Base-by-base conservation (phyloP, 2,888 invertebrate genomes). In the Stictocephala bisonia region DNA sequence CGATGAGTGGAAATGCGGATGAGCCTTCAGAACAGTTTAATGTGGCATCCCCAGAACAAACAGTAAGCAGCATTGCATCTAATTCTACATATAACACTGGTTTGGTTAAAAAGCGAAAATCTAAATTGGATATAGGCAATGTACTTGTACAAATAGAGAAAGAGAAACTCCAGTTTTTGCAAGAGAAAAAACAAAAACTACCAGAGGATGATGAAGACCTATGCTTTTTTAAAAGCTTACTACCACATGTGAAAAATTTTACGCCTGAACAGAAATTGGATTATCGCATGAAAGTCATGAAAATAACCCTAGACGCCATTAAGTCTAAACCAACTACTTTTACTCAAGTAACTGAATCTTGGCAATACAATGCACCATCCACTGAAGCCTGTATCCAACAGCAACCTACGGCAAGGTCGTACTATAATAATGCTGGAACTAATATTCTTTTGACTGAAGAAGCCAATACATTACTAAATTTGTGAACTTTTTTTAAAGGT, bases 201-300 rank as follows among this genome's bases (percentile, higher is more conserved):
- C 29, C 22, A 64, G 35, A 64, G n/a, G 35, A 64, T 20, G 64
- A 64, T 35, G 64, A 64, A 64, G 64, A 64, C 31, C 13, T 64
- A n/a, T 20, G 31, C 31, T 64, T 64, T 64, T 64, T 64, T 64
- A 64, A 64, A 64, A 64, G 64, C 35, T 64, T 64, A 35, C 35
- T 64, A 31, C 27, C 27, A 22, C 35, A 64, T 31, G 44, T 44
- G 44, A 44, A 44, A 44, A 13, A 44, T 44, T 44, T 44, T 15
- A 44, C 44, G 44, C 44, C 44, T 44, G 44, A 44, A 44, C 44
- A 44, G 44, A 44, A 44, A 44, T 44, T 44, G 44, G 44, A 44
- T 44, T 44, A 44, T 18, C 44, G 44, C 44, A 44, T 44, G 44
- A 13, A 44, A 44, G 44, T 44, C 18, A 44, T 44, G 44, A 44